These are phyloP conservation scores for Gadopsis bispinosus DNA, from an alignment of 2,797 vertebrate species.

Conservation along the genomic window DNA sequence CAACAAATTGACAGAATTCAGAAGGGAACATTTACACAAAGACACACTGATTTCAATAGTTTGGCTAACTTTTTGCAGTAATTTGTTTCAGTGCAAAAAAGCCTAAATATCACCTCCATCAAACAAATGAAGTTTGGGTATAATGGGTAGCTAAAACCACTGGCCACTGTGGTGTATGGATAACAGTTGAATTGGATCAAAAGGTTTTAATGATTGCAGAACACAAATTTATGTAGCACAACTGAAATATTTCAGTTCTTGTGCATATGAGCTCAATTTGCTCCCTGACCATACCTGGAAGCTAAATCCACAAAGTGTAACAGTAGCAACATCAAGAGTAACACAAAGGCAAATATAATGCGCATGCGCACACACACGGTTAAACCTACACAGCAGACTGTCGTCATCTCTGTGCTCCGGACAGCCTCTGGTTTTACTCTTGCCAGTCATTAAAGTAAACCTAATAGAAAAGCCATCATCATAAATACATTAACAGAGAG, in stretches of 20 bases:
- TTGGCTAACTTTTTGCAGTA: background rate
- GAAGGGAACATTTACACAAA: background rate
- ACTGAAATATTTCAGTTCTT: background rate
- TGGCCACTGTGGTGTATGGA: background rate
- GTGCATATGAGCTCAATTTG: background rate
- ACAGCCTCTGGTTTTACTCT: conserved; percentile 73
- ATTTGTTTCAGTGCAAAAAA: background rate
- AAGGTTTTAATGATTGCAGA: background rate
- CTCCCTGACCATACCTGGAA: conserved; percentile 1
- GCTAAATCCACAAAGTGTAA: background rate
- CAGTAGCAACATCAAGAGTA: conserved; percentile 5
- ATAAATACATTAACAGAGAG: conserved; percentile 82
- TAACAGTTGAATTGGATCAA: background rate
- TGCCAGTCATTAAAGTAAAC: conserved; percentile 81
- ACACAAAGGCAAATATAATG: background rate
- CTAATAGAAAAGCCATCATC: conserved; percentile 83
- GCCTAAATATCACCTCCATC: background rate
- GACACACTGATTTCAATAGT: background rate
- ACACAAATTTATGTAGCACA: background rate
- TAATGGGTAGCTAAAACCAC: background rate
- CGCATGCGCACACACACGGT: conserved; percentile 10
- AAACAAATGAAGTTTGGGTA: background rate
- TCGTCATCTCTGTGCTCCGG: conserved; percentile 53
- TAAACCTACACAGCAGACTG: conserved; percentile 22
- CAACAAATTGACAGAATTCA: conserved; percentile 2